These are phyloP conservation scores for Priocnemis perturbator DNA, from an alignment of 2,888 invertebrate species.

Conservation along the genomic window DNA sequence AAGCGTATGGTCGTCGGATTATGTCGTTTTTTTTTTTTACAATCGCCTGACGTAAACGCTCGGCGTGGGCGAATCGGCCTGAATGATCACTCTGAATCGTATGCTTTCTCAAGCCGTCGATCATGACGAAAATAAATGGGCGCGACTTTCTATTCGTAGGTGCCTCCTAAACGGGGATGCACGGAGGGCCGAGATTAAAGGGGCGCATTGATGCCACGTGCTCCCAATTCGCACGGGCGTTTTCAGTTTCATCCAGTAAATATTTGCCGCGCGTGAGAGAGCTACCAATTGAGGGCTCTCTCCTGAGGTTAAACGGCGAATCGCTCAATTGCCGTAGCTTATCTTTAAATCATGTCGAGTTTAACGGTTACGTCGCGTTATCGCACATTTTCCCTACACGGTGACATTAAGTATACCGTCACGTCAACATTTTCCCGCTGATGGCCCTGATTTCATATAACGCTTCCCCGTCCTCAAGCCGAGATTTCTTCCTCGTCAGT, in stretches of 20 bases:
- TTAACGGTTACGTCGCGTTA: too few relatives aligned
- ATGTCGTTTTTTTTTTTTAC: too few relatives aligned
- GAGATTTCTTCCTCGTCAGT: not conserved
- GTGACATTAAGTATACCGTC: too few relatives aligned
- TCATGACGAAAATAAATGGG: not conserved
- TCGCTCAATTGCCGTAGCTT: not conserved
- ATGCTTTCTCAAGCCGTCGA: constrained; percentile 3
- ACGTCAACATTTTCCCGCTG: too few relatives aligned
- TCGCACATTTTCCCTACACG: too few relatives aligned
- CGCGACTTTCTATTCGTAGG: constrained; percentile 9
- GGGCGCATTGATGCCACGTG: not conserved
- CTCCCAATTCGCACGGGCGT: not conserved
- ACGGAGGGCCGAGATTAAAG: constrained; percentile 1
- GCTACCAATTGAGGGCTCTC: not conserved
- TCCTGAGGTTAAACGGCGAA: not conserved
- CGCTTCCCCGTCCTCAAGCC: not conserved
- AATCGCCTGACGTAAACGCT: too few relatives aligned
- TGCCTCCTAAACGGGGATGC: not conserved
- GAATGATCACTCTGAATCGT: not conserved
- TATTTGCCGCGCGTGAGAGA: constrained; percentile 3
- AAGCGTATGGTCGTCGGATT: too few relatives aligned
- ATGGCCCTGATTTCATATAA: too few relatives aligned
- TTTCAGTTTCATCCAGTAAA: constrained; percentile 9
- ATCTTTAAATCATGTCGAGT: too few relatives aligned
- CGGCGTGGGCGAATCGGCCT: not conserved